Base-by-base conservation (phyloP, 1,140 invertebrate species). In the Acromyrmex echinatior region DNA sequence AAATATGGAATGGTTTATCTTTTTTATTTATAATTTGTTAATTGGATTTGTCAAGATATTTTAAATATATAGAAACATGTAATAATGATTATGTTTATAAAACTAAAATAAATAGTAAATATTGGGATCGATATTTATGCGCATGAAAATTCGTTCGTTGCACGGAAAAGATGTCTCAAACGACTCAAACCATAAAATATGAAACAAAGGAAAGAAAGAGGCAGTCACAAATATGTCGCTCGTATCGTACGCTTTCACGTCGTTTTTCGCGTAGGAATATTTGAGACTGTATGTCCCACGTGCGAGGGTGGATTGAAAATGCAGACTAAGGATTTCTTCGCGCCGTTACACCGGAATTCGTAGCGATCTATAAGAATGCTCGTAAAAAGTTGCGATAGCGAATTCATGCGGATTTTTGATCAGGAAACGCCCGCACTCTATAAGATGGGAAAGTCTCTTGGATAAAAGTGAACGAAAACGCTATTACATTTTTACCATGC, bases 291-390 rank as follows among this genome's bases (percentile, higher is more conserved):
- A 45, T 45, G 39, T n/a, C 60, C 25, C 12, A 16, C 14, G 45
- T 21, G 39, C 21, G 53, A 56, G 21, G 56, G 45, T 18, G 70
- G 25, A 84, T 84, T 62, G 80, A 76, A 84, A 84, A 62, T 62
- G 70, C 80, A 76, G 56, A 84, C 56, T 76, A 76, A 84, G 56
- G 70, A 76, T 84, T 76, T 84, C 70, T 14, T 84, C 70, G 80
- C 35, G 25, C 25, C 28, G 39, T 82, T 82, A 56, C 56, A 84
- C 56, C 39, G 35, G 70, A 84, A 84, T 84, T 28, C 56, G n/a
- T 76, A 76, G 56, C 70, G 56, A 84, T 84, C 80, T 62, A n/a
- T 49, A 62, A 74, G 39, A 76, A 76, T 35, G 39, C 56, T 35
- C 18, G 56, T 62, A 74, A 84, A 84, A 84, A 76, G 39, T 84